Evolutionary conservation across 2,888 invertebrate genomes (phyloP), one percentile per base, ranked within the genome.

Genomic region (Rhimphoctona megacephalus): DNA sequence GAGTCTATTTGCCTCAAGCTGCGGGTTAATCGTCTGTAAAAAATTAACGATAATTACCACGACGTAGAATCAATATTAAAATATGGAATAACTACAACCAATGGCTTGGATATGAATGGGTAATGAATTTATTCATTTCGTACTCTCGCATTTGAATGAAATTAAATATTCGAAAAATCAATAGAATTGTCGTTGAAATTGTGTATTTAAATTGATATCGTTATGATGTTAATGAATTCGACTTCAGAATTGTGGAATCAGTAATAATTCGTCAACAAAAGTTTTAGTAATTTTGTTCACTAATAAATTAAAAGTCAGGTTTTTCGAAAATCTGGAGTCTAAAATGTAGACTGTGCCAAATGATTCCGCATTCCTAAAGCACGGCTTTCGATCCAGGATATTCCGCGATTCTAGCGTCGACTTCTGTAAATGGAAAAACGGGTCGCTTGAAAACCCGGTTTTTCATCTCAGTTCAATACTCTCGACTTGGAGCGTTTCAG

Each of bases 381-480:
- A 64, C 19, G n/a, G 43, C 76, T 43, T 43, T 33, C 39, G 73
- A 54, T 39, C 36, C 22, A 57, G 22, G 39, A 73, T 54, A 54
- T 73, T 73, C 36, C 57, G 11, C 73, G n/a, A 25, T 25, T 69
- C 43, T 46, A 17, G 30, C 54, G n/a, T 46, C 43, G 25, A 11
- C 25, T 64, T 25, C 64, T 46, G 64, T 76, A 76, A 25, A 64
- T 52, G 76, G 73, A 72, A 81, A 81, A 81, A 54, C 43, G 25
- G 19, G 52, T 64, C 39, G 46, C 46, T 25, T 17, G 66, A n/a
- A 66, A 66, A 73, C 33, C 73, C 66, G 81, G 73, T 73, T 73
- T 73, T 66, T 66, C 66, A 25, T 64, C 52, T 39, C 39, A 52
- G 66, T 81, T 74, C 73, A 66, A 66, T 81, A 74, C 66, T 74